Evolutionary conservation across 2,888 invertebrate species (phyloP).

Genomic region (Sarcophaga variegata): DNA sequence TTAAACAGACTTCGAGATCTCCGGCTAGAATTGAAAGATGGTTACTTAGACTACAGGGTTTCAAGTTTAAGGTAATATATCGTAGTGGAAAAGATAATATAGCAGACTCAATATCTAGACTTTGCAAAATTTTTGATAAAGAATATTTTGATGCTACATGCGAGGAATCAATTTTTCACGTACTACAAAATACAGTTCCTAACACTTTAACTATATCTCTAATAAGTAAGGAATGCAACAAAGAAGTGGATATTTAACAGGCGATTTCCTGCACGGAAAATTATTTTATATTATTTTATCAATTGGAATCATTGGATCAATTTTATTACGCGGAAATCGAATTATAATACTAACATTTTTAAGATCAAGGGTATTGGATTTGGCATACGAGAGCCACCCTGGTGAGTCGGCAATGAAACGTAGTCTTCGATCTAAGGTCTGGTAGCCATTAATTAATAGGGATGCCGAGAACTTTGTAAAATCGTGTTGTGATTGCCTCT

Average conservation of each 20-base stretch:
- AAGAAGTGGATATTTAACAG: conserved; percentile 39
- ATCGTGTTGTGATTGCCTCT: conserved; percentile 37
- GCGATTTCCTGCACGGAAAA: conserved; percentile 29
- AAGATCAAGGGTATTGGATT: conserved; percentile 18
- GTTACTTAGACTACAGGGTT: background rate
- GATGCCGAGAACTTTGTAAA: conserved; percentile 39
- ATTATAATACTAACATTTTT: background rate
- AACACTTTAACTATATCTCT: conserved; percentile 30
- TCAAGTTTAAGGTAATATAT: conserved; percentile 53
- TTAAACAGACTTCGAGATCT: no score
- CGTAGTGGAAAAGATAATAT: conserved; percentile 53
- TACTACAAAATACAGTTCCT: conserved; percentile 29
- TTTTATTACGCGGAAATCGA: no score
- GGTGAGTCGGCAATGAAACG: conserved; percentile 55
- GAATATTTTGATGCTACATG: conserved; percentile 49
- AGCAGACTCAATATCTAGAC: conserved; percentile 37
- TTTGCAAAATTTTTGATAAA: conserved; percentile 31
- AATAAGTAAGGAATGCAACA: conserved; percentile 40
- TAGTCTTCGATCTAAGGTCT: conserved; percentile 46
- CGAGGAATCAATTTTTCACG: conserved; percentile 35
- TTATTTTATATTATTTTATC: no score
- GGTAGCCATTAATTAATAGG: conserved; percentile 47
- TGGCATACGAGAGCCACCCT: conserved; percentile 19
- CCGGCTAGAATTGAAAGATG: no score
- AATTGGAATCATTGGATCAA: background rate